Conservation (phyloP, 2,888 invertebrate genomes). For the Caenorhabditis panamensis region DNA sequence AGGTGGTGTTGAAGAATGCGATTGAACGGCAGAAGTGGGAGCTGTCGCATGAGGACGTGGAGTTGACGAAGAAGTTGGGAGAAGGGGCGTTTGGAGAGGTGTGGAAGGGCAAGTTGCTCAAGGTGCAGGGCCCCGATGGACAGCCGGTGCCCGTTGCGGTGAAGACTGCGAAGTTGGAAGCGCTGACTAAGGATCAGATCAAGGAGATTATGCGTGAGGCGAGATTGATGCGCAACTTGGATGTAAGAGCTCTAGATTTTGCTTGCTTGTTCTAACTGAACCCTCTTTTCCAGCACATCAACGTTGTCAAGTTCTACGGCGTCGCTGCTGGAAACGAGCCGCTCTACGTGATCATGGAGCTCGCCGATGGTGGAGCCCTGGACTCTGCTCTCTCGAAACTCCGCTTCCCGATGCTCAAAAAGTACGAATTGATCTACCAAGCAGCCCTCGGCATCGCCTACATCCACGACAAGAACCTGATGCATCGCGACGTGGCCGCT, state of each 20-base stretch:
- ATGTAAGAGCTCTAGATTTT: constrained; percentile 45
- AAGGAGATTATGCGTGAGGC: constrained; percentile 75
- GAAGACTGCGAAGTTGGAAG: constrained; percentile 69
- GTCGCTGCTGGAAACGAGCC: constrained; percentile 72
- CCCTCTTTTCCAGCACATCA: constrained; percentile 62
- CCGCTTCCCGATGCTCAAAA: constrained; percentile 37
- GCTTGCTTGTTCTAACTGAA: constrained; percentile 22
- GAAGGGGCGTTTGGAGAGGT: constrained; percentile 78
- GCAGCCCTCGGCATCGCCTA: constrained; percentile 72
- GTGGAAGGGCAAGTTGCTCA: constrained; percentile 60
- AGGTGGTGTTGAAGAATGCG: constrained; percentile 55
- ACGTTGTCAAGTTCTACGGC: constrained; percentile 72
- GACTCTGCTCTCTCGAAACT: constrained; percentile 71
- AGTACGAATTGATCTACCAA: constrained; percentile 71
- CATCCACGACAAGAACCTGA: constrained; percentile 66
- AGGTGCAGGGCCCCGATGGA: constrained; percentile 42
- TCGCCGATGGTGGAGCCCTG: constrained; percentile 67
- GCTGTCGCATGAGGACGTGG: constrained; percentile 71
- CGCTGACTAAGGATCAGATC: constrained; percentile 72
- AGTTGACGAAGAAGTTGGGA: constrained; percentile 73
- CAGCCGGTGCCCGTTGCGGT: constrained; percentile 49
- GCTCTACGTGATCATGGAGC: constrained; percentile 73
- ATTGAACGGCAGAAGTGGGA: constrained; percentile 71
- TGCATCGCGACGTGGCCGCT: constrained; percentile 70
- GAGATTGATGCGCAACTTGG: constrained; percentile 70